A percentile compares a stretch with the other conserved stretches of the same genome.
Evolutionary conservation across 2,888 invertebrate species (phyloP).

Genomic region (Catocala sponsa): DNA sequence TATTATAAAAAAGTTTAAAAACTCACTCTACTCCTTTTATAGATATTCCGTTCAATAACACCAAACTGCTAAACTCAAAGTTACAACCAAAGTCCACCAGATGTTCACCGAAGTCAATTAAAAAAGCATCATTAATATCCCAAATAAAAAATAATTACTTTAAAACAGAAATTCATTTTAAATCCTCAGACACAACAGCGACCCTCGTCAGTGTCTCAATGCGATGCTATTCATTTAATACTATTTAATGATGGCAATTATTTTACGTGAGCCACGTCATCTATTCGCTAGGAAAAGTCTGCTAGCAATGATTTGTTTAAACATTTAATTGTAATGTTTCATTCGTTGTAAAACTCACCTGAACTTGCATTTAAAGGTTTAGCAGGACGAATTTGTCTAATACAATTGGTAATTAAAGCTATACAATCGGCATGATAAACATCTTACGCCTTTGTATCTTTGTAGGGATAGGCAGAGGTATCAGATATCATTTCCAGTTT

Average conservation of each 20-base stretch:
- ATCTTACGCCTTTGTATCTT: no score
- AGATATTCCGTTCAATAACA: no score
- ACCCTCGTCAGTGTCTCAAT: slow-evolving; percentile 38
- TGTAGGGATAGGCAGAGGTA: no score
- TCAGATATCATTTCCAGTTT: no score
- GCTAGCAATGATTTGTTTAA: slow-evolving; percentile 32
- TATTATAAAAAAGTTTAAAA: no score
- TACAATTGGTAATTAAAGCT: no score
- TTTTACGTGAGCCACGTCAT: slow-evolving; percentile 51
- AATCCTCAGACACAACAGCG: slow-evolving; percentile 12
- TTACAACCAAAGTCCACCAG: not conserved
- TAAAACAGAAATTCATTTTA: slow-evolving; percentile 15
- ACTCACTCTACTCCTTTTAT: no score
- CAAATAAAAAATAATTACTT: slow-evolving; percentile 8
- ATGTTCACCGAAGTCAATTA: not conserved
- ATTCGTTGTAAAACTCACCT: not conserved
- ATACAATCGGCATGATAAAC: no score
- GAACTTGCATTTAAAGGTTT: no score
- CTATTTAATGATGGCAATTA: slow-evolving; percentile 63
- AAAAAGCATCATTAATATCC: not conserved
- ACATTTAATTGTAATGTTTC: slow-evolving; percentile 16
- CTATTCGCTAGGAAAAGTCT: slow-evolving; percentile 35
- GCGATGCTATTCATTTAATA: slow-evolving; percentile 49
- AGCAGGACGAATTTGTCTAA: no score
- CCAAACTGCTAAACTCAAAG: no score